These are phyloP conservation scores for Lamellibrachia satsuma DNA, from an alignment of 2,888 invertebrate genomes.

Conservation along the genomic window DNA sequence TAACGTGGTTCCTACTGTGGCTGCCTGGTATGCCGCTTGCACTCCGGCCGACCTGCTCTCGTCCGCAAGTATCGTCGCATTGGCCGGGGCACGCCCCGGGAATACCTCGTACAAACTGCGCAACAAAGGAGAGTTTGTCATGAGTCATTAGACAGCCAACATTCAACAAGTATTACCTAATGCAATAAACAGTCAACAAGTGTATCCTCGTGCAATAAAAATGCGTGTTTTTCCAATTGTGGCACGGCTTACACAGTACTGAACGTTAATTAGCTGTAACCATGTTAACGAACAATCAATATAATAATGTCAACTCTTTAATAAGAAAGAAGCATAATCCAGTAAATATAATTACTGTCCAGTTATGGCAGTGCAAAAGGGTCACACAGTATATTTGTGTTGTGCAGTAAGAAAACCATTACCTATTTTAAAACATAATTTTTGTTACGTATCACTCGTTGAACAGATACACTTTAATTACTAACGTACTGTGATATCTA, in stretches of 20 bases:
- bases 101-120: conserved; percentile 19
- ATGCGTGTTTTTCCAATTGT: too few relatives aligned
- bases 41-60: conserved; percentile 45
- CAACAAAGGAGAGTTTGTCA: neutral
- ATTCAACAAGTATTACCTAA: too few relatives aligned
- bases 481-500: neutral
- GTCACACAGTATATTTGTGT: too few relatives aligned
- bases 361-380: too few relatives aligned
- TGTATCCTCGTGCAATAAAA: too few relatives aligned
- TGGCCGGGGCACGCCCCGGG: conserved; percentile 17
- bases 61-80: conserved; percentile 64
- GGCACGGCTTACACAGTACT: neutral
- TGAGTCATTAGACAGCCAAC: too few relatives aligned
- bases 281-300: neutral
- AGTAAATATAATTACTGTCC: too few relatives aligned
- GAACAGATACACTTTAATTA: neutral
- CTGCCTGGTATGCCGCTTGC: conserved; percentile 54
- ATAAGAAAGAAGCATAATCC: too few relatives aligned
- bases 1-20: conserved; percentile 51
- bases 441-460: neutral
- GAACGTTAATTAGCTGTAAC: neutral
- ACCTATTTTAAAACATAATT: neutral
- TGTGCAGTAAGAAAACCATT: neutral
- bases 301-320: neutral
- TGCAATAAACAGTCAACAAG: too few relatives aligned